A percentile compares a stretch with the other conserved stretches of the same genome.
Conservation (phyloP, 1,140 invertebrate genomes). For the Sinonovacula constricta region DNA sequence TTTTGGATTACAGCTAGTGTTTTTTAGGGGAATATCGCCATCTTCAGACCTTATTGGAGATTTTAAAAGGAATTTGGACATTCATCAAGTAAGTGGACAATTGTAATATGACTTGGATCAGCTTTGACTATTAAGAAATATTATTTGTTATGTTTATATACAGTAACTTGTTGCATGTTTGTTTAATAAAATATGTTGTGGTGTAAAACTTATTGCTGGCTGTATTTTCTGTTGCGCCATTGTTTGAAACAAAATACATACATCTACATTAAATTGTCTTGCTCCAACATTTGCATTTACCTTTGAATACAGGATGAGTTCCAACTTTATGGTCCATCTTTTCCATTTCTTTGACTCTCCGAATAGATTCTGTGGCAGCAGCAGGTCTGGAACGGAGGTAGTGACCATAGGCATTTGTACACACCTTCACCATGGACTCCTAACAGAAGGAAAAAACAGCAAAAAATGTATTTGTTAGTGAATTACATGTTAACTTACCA, state of each 20-base stretch:
- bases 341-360: conserved; percentile 85
- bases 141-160: neutral
- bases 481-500: too few relatives aligned
- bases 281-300: conserved; percentile 55
- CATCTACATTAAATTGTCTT: neutral
- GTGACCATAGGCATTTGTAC: conserved; percentile 93
- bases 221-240: neutral
- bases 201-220: too few relatives aligned
- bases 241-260: neutral
- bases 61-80: too few relatives aligned
- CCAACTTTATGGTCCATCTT: conserved; percentile 77
- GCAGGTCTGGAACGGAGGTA: conserved; percentile 91
- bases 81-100: too few relatives aligned
- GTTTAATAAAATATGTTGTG: too few relatives aligned
- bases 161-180: too few relatives aligned
- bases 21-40: too few relatives aligned
- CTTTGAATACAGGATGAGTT: conserved; percentile 83
- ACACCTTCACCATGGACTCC: conserved; percentile 87
- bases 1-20: too few relatives aligned
- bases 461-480: neutral
- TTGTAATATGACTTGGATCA: too few relatives aligned
- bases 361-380: conserved; percentile 93
- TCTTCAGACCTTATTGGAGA: too few relatives aligned
- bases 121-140: too few relatives aligned
- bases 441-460: conserved; percentile 82